Evolutionary conservation across 1,140 invertebrate species (phyloP), one percentile per base, ranked within the genome.

Genomic region (Harpegnathos saltator): DNA sequence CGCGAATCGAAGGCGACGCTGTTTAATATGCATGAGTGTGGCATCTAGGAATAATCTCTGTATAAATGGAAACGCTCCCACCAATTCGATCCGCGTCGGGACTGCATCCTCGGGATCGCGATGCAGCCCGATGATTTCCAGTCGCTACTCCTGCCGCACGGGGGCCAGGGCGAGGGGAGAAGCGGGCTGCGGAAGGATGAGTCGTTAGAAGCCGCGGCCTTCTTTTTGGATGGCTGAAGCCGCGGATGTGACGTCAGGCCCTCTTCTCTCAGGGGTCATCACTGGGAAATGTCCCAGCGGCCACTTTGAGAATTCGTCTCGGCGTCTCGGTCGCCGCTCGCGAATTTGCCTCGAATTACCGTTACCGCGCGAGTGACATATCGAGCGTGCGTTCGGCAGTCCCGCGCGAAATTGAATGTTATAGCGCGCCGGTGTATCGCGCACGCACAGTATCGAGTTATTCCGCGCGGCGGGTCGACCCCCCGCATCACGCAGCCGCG

Each of bases 21-120:
- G 78, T 90, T 90, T 89, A 90, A 90, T 90, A 90, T 90, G 85
- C 84, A 90, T 89, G 89, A 90, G 86, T 78, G 58, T 78, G 58
- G 75, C 87, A 75, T 88, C 87, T 89, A 85, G 84, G 86, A 88
- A 82, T 89, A 89, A 89, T 89, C 80, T 89, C 80, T 85, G 83
- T 72, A 77, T 89, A 89, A 89, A 89, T 89, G 88, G 80, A 89
- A 89, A 89, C 86, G 87, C 85, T 87, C 85, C 86, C 85, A 81
- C 71, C 83, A 65, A 87, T 84, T 87, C 85, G 81, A 56, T 75
- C 48, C 73, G 81, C 56, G 86, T 80, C 75, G 65, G 75, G 65
- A 33, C 75, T 71, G 75, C 75, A 80, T 80, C 75, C 75, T 80
- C 22, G 54, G 75, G 33, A n/a, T 80, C 75, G 75, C 75, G 75